Conservation (phyloP, 2,113 vertebrate genomes). For the Carollia perspicillata region DNA sequence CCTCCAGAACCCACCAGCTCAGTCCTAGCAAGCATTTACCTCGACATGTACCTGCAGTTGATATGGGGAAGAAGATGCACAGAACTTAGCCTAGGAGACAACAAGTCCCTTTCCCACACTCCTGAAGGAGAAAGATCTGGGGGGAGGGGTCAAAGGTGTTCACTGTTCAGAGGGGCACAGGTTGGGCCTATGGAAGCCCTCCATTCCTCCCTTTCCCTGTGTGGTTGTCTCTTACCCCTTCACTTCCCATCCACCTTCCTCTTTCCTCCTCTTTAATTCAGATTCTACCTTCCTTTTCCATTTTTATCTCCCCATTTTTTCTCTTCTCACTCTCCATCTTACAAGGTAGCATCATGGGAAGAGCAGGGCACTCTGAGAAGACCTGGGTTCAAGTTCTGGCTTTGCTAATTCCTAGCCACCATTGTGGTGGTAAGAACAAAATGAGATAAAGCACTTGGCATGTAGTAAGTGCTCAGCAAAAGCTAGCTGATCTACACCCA, state of each 20-base stretch:
- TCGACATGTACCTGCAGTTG: background rate
- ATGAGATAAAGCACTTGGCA: background rate
- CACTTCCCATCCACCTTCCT: fast-evolving
- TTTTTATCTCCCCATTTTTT: background rate
- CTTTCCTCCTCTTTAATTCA: background rate
- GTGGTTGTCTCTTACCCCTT: background rate
- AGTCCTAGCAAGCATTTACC: background rate
- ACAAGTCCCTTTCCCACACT: background rate
- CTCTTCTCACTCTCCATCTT: background rate
- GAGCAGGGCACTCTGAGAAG: background rate
- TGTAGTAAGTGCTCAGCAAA: background rate
- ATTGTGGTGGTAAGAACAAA: background rate
- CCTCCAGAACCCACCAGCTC: background rate
- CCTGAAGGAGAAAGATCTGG: fast-evolving
- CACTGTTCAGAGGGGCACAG: background rate
- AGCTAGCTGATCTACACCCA: background rate
- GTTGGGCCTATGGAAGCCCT: no score
- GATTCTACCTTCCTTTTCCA: background rate
- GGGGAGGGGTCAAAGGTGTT: background rate
- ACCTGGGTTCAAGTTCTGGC: background rate
- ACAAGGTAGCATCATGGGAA: background rate
- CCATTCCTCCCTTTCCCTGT: background rate
- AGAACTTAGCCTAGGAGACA: background rate
- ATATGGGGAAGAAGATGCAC: fast-evolving
- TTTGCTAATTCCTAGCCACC: background rate